Evolutionary conservation across 2,797 vertebrate genomes (phyloP).

Genomic region (Pangasius krempfi): DNA sequence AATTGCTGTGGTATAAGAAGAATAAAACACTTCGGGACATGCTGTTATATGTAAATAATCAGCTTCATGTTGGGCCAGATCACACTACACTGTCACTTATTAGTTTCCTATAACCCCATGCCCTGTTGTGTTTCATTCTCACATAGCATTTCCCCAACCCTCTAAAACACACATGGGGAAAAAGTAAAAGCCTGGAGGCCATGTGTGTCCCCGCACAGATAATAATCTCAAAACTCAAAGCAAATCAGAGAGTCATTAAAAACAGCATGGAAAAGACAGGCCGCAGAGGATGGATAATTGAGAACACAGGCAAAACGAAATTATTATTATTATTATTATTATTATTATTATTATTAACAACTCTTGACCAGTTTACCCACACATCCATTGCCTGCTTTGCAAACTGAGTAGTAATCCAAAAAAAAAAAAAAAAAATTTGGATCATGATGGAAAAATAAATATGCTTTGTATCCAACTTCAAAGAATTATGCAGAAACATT

Average conservation of each 20-base stretch:
- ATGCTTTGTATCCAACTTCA: conserved; percentile 1
- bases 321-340: neutral
- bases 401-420: neutral
- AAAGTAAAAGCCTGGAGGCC: conserved; percentile 58
- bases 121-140: neutral
- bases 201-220: conserved; percentile 64
- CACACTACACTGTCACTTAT: no score
- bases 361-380: neutral
- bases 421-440: neutral
- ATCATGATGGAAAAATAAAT: neutral
- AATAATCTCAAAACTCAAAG: conserved; percentile 67
- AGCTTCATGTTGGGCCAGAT: neutral
- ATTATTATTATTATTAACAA: neutral
- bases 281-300: conserved; percentile 17
- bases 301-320: conserved; percentile 1
- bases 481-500: conserved; percentile 7
- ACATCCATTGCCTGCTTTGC: neutral
- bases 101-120: neutral
- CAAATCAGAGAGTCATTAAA: conserved; percentile 67
- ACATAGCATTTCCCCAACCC: neutral
- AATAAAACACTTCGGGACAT: neutral
- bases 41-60: neutral
- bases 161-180: conserved; percentile 25
- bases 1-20: neutral
- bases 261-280: conserved; percentile 53